Conservation (phyloP, 2,113 vertebrate genomes). For the Cyanoramphus novaezelandiae region DNA sequence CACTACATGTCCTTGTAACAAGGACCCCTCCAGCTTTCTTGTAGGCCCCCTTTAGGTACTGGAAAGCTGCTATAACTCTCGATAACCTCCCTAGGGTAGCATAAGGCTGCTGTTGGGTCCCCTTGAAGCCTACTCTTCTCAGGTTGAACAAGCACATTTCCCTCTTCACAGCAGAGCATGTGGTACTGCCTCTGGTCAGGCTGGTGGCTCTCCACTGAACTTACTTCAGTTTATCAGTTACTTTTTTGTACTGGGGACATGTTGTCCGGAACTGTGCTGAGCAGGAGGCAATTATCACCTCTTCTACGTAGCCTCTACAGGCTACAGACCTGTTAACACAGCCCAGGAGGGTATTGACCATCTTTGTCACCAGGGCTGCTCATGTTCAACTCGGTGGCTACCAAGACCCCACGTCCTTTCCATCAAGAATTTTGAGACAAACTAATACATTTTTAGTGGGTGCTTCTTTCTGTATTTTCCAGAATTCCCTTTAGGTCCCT, state of each 20-base stretch:
- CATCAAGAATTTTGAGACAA: not conserved
- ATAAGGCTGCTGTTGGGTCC: not conserved
- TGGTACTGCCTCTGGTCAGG: not conserved
- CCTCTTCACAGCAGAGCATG: not conserved
- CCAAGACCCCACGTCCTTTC: not conserved
- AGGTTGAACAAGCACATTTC: not conserved
- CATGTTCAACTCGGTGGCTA: not conserved
- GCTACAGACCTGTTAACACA: not conserved
- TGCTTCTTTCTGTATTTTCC: not conserved
- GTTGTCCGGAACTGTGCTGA: not conserved
- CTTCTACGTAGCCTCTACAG: not conserved
- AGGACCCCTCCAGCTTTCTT: not conserved
- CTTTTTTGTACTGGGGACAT: not conserved
- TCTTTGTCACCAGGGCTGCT: not conserved
- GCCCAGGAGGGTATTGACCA: accelerated
- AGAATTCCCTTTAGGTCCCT: not conserved
- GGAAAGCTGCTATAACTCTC: not conserved
- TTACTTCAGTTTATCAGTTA: not conserved
- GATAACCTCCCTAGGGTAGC: accelerated
- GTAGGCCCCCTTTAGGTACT: not conserved
- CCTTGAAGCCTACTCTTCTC: not conserved
- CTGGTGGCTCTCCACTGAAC: not conserved
- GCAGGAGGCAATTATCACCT: not conserved
- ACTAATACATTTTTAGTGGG: not conserved
- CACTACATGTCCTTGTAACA: not conserved